Evolutionary conservation across 2,113 vertebrate species (phyloP), one percentile per base, ranked within the genome.

Genomic region (Trochalopteron elliotii): DNA sequence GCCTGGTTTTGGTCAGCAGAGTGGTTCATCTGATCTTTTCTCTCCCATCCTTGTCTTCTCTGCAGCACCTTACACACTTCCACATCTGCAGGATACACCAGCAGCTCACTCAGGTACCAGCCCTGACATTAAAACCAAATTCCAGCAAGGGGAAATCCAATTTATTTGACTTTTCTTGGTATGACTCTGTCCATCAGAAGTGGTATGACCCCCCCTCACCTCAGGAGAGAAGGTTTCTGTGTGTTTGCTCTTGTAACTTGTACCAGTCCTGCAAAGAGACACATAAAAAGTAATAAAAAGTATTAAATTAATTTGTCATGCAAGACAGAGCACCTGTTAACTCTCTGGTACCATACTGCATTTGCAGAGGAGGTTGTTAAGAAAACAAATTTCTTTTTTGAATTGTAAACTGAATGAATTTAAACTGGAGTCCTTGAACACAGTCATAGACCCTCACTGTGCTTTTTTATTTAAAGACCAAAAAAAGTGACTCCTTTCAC

Each of bases 341-440:
- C 83, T 83, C 60, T 63, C 56, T 90, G 83, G 37, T 95, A 81
- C 83, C 65, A 89, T 18, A 33, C 49, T 5, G 6, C 45, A 6
- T 92, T 96, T 94, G 90, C 96, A 96, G 94, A 96, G 83, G 80
- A 84, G 72, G 80, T 60, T 93, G 86, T 87, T 92, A 94, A 93
- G 94, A 92, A 96, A 97, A 96, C 85, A 94, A 86, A 87, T 93
- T 90, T 96, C 40, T 84, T 94, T 94, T 96, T 92, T 96, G 88
- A 86, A 83, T 92, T 92, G 87, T 92, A 93, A 79, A 50, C 90
- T 92, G 92, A 96, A 94, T 63, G 59, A 95, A 95, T 92, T 92
- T 94, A 57, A 94, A 94, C 86, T 89, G 64, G 64, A 93, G 44
- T 89, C 76, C 90, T 95, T 86, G 83, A 95, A 78, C 49, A 68